Base-by-base conservation (phyloP, 2,797 vertebrate genomes). In the Synaphobranchus kaupii region DNA sequence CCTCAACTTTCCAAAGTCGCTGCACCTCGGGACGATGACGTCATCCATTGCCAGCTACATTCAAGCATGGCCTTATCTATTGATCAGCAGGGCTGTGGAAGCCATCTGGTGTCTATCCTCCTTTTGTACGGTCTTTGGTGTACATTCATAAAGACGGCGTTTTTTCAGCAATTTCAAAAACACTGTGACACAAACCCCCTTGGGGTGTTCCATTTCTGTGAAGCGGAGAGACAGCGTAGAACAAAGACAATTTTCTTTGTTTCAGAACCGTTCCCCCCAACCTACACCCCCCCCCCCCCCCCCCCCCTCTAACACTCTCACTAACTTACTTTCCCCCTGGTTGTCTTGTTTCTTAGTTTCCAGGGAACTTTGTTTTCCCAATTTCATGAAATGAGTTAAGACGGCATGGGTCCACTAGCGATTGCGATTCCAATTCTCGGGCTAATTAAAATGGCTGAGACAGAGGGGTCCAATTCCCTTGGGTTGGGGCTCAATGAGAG, bases 361-460 rank as follows among this genome's bases (percentile, higher is more conserved):
- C 34, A 68, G 80, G 94, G 93, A 94, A 94, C 95, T 95, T 95
- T 95, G 93, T 92, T 94, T 93, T 90, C 90, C 92, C 94, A 94
- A 93, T 95, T 97, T 96, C 94, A 94, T 96, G 93, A 97, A 97
- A 97, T 98, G 71, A 71, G 63, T 34, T 54, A 63, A 87, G 85
- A 86, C 31, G 20, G 20, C 81, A 9, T 13, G 66, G 60, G 63
- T 84, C 86, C 84, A 87, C 73, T 84, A 73, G 63, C 84, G 71
- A 87, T 56, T 71, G 86, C 66, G 71, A 25, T 48, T 82, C 86
- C 86, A 82, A 87, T 82, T 97, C 95, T 94, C 97, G 97, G 66
- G 82, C 98, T 99, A 99, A 99, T 99, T 99, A 99, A 99, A 98
- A 96, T 97, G 97, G 97, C 95, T 94, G 96, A 97, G 95, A 96